These are phyloP conservation scores for Alloscopus bannaensis DNA, from an alignment of 2,888 invertebrate species.

Conservation along the genomic window DNA sequence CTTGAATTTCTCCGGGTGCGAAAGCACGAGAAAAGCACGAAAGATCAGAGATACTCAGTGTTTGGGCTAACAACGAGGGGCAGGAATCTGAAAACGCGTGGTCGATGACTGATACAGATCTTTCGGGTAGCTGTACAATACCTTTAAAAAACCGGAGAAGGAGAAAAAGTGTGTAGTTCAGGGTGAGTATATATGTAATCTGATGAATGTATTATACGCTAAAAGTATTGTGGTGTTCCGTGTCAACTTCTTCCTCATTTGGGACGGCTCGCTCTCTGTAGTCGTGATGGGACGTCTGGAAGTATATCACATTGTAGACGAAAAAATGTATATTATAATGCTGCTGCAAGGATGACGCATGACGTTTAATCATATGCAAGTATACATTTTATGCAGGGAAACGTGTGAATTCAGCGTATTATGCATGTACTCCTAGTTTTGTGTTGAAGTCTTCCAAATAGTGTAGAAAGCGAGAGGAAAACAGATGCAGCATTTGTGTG, in stretches of 20 bases:
- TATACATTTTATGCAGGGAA: background rate
- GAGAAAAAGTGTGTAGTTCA: background rate
- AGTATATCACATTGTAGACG: background rate
- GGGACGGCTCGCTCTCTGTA: conserved; percentile 19
- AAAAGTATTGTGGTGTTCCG: conserved; percentile 60
- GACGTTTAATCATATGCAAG: no score
- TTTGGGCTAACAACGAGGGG: background rate
- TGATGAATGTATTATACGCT: conserved; percentile 51
- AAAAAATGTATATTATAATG: no score
- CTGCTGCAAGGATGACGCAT: no score
- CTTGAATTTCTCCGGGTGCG: background rate
- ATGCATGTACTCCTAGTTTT: background rate
- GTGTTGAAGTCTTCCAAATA: conserved; percentile 3
- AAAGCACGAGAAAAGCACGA: background rate
- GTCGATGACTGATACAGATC: background rate
- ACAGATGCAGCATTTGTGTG: no score
- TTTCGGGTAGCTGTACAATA: no score
- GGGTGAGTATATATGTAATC: conserved; percentile 27
- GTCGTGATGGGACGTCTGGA: background rate
- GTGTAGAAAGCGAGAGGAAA: conserved; percentile 32
- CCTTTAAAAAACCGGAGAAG: background rate
- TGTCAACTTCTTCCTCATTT: conserved; percentile 51
- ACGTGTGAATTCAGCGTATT: no score
- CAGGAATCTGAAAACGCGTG: background rate
- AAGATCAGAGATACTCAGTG: background rate